A percentile compares a stretch with the other conserved stretches of the same genome.
Evolutionary conservation across 2,113 vertebrate genomes (phyloP).

Genomic region (Abramis brama): DNA sequence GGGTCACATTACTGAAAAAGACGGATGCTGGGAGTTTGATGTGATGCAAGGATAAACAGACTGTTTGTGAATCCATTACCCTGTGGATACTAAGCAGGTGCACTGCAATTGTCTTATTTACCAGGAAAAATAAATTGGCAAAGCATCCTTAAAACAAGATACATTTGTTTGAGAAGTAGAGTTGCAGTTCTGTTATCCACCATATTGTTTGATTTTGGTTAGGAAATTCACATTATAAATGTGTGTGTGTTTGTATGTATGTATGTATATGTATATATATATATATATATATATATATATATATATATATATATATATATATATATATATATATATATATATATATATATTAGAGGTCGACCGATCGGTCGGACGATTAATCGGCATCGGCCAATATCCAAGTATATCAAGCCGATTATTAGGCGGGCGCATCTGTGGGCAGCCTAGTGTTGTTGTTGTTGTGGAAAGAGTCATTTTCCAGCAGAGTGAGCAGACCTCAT

Average conservation of each 20-base stretch:
- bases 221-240: background rate
- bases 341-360: too few relatives aligned
- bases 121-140: background rate
- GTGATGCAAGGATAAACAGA: background rate
- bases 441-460: too few relatives aligned
- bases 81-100: background rate
- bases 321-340: too few relatives aligned
- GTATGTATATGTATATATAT: background rate
- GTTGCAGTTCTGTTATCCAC: background rate
- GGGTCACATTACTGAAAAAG: constrained; percentile 18
- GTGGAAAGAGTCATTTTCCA: too few relatives aligned
- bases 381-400: too few relatives aligned
- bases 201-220: background rate
- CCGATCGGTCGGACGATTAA: too few relatives aligned
- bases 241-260: too few relatives aligned
- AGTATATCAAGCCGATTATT: too few relatives aligned
- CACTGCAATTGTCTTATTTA: background rate
- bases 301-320: background rate
- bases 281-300: too few relatives aligned
- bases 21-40: constrained; percentile 29
- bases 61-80: background rate
- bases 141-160: background rate
- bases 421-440: too few relatives aligned
- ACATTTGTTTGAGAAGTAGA: background rate
- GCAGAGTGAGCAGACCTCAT: too few relatives aligned